Base-by-base conservation (phyloP, 2,888 invertebrate species). In the Lasioglossum calceatum region DNA sequence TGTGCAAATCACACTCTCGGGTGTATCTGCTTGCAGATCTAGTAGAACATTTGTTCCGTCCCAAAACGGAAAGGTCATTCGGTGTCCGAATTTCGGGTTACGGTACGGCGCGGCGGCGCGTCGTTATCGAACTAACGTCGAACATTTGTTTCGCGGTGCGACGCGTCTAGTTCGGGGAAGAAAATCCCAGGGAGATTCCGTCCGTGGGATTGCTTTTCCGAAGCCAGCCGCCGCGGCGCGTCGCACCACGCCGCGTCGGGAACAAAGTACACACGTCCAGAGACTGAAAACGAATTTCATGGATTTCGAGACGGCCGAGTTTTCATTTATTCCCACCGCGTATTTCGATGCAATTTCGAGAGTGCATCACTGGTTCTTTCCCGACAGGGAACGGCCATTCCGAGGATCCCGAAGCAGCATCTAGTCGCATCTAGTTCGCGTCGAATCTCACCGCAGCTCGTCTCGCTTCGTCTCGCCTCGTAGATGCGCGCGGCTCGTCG, bases 281-380 rank as follows among this genome's bases (percentile, higher is more conserved):
- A 47, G 79, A n/a, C 32, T 54, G 76, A 73, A 75, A 85, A 79
- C 84, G 85, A 85, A 84, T 85, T 85, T 79, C 47, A 72, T 79
- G 84, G 76, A 84, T 84, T 58, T 67, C 58, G 61, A 44, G 76
- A 32, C 75, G 85, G 85, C 84, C 84, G 84, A 84, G 84, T 79
- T 85, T 84, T 85, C 84, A 42, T 84, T 84, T 84, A 85, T 79
- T 79, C 85, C 84, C 79, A 58, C 67, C 76, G 84, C 76, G 76
- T 73, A 54, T 83, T 74, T 54, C 76, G 77, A 84, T 84, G 85
- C 85, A 85, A 85, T 85, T 85, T 67, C 84, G 76, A 67, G 76
- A 76, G 79, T 54, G 72, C 76, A 71, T 36, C 47, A 23, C 44
- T 42, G 73, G 64, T 23, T 54, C 36, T 44, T 36, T 36, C 73